These are phyloP conservation scores for Macquaria australasica DNA, from an alignment of 2,113 vertebrate genomes.

Conservation along the genomic window DNA sequence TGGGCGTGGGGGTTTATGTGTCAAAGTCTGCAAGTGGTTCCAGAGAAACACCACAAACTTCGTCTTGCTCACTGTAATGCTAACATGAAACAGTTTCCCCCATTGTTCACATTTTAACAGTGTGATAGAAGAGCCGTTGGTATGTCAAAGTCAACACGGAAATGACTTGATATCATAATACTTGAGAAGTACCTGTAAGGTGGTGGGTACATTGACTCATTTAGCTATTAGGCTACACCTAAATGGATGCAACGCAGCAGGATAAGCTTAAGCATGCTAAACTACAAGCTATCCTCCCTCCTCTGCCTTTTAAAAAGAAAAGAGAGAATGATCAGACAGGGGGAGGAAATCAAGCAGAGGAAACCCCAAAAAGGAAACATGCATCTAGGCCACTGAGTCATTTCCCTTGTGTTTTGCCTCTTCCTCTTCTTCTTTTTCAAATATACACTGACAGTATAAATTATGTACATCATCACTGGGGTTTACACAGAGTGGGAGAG, in stretches of 20 bases:
- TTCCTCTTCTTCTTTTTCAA: slow-evolving; percentile 66
- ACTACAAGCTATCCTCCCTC: background rate
- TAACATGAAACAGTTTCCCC: background rate
- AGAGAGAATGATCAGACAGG: slow-evolving; percentile 33
- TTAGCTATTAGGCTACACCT: background rate
- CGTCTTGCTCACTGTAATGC: background rate
- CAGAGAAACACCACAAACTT: slow-evolving; percentile 13
- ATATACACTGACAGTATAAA: slow-evolving; percentile 79
- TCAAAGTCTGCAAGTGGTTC: slow-evolving; percentile 18
- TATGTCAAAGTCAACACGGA: background rate
- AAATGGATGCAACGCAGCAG: background rate
- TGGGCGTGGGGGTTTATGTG: background rate
- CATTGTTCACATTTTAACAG: slow-evolving; percentile 7
- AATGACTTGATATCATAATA: background rate
- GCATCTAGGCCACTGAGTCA: slow-evolving; percentile 83
- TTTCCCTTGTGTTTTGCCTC: slow-evolving; percentile 70
- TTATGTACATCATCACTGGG: slow-evolving; percentile 80
- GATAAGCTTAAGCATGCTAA: background rate
- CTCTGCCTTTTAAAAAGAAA: slow-evolving; percentile 1
- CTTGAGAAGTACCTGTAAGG: background rate
- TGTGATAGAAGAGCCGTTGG: background rate
- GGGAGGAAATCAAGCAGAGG: slow-evolving; percentile 52
- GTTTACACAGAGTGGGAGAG: slow-evolving; percentile 68
- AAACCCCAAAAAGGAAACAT: slow-evolving; percentile 75
- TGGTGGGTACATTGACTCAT: slow-evolving; percentile 8